Evolutionary conservation across 2,113 vertebrate species (phyloP).

Genomic region (Zosterops lateralis): DNA sequence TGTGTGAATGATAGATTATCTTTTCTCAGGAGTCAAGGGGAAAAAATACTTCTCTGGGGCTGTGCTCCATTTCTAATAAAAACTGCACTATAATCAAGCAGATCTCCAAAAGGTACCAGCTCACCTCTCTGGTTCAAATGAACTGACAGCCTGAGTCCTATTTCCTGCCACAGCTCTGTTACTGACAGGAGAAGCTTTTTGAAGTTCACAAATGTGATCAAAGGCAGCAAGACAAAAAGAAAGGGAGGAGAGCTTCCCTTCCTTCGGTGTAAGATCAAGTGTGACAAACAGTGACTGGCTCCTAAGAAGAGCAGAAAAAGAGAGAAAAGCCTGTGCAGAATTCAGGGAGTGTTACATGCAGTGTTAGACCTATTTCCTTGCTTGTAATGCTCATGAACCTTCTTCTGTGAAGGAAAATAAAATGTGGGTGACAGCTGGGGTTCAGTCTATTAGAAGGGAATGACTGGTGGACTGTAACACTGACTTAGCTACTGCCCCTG

Average conservation of each 20-base stretch:
- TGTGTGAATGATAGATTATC: neutral
- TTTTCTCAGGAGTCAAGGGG: neutral
- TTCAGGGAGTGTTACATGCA: neutral
- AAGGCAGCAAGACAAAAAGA: neutral
- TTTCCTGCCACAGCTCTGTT: neutral
- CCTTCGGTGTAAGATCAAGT: neutral
- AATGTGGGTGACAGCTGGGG: neutral
- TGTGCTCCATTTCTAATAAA: neutral
- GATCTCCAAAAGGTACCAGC: neutral
- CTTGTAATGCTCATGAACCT: neutral
- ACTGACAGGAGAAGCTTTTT: neutral
- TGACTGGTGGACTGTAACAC: accelerated
- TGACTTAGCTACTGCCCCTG: neutral
- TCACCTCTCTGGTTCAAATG: neutral
- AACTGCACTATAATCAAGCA: neutral
- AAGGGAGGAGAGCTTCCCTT: neutral
- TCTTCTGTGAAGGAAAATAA: neutral
- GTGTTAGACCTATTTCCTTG: neutral
- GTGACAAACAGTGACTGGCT: neutral
- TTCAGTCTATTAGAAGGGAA: neutral
- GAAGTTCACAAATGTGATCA: neutral
- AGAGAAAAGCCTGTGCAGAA: neutral
- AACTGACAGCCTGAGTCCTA: neutral
- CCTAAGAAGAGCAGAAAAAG: neutral
- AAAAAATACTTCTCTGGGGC: neutral